Conservation (phyloP, 2,888 invertebrate genomes). For the Abrostola tripartita region DNA sequence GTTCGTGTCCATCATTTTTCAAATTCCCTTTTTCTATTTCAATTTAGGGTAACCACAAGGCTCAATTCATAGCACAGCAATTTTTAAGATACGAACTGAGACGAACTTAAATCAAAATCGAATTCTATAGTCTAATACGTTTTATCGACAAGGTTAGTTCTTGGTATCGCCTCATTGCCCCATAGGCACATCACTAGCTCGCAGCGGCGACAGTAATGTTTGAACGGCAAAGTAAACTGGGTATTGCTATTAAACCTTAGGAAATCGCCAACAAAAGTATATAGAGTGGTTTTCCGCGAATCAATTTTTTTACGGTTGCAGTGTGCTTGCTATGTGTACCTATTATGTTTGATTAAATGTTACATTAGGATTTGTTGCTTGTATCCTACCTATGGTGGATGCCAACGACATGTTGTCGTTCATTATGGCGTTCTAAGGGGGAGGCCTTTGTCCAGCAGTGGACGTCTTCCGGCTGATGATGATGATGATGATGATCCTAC, state of each 20-base stretch:
- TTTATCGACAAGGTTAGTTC: constrained; percentile 1
- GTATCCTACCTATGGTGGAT: neutral
- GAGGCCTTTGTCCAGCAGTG: too few species aligned
- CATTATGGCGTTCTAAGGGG: too few species aligned
- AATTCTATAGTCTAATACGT: neutral
- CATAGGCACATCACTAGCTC: constrained; percentile 10
- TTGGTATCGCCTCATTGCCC: constrained; percentile 4
- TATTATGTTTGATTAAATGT: neutral
- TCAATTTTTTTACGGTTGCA: constrained; percentile 37
- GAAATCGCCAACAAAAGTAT: constrained; percentile 62
- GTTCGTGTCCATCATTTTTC: too few species aligned
- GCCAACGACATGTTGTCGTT: too few species aligned
- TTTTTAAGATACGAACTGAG: too few species aligned
- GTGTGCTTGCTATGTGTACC: neutral
- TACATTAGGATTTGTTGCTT: neutral
- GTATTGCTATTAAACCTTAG: constrained; percentile 69
- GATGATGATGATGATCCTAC: too few species aligned
- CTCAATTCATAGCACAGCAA: too few species aligned
- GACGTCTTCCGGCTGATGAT: too few species aligned
- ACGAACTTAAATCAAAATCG: neutral
- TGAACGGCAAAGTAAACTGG: constrained; percentile 68
- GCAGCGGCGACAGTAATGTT: constrained; percentile 54
- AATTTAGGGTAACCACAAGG: too few species aligned
- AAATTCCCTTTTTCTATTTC: too few species aligned
- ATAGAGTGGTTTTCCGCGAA: constrained; percentile 55